Conservation (phyloP, 1,140 invertebrate genomes). For the Calliphora vicina region DNA sequence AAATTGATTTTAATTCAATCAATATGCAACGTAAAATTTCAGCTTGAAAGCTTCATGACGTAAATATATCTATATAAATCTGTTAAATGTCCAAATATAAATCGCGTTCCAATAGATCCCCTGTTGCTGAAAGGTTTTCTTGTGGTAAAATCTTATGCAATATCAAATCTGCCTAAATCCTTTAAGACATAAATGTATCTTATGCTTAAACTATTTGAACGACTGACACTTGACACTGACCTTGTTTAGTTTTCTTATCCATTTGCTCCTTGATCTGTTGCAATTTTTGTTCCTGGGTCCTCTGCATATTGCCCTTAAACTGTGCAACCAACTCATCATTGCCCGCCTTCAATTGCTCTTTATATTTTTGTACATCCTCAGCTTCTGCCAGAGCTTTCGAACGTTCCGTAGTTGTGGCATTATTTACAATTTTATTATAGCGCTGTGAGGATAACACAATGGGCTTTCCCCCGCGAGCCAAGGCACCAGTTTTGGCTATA, state of each 20-base stretch:
- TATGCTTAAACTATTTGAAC: no score
- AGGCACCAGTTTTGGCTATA: background rate
- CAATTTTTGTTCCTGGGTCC: slow-evolving; percentile 11
- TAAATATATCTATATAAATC: no score
- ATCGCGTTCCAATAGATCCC: no score
- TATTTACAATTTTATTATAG: slow-evolving; percentile 36
- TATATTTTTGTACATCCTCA: slow-evolving; percentile 49
- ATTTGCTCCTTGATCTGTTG: slow-evolving; percentile 14
- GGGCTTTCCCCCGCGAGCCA: slow-evolving; percentile 9
- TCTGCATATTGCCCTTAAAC: slow-evolving; percentile 41
- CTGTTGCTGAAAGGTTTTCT: no score
- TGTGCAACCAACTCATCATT: slow-evolving; percentile 44
- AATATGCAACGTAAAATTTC: no score
- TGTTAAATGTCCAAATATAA: no score
- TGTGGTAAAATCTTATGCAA: no score
- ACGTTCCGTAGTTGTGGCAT: slow-evolving; percentile 30
- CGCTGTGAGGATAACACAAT: slow-evolving; percentile 37
- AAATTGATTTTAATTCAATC: no score
- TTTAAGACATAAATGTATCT: no score
- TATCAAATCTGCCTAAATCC: no score
- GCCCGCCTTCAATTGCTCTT: slow-evolving; percentile 51
- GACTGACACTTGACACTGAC: no score
- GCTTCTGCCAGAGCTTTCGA: slow-evolving; percentile 30
- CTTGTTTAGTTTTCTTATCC: slow-evolving; percentile 20
- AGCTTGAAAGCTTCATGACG: no score